These are phyloP conservation scores for Scaptomyza graminum DNA, from an alignment of 1,140 invertebrate genomes.

Conservation along the genomic window DNA sequence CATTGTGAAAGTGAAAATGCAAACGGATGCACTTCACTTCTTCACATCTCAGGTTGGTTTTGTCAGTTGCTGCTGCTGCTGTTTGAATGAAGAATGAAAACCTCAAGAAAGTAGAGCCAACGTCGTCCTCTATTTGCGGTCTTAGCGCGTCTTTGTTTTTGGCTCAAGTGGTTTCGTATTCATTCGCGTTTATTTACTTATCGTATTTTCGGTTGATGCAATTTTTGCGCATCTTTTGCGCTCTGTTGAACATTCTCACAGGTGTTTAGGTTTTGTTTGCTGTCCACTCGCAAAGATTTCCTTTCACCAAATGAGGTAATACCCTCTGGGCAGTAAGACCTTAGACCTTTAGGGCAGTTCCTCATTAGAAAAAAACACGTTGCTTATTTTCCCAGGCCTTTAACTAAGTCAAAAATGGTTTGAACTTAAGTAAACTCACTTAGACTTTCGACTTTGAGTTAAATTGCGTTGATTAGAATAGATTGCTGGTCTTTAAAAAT, in stretches of 20 bases:
- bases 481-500: conserved; percentile 19
- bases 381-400: not conserved
- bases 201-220: conserved; percentile 61
- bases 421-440: too few relatives aligned
- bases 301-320: conserved; percentile 32
- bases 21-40: conserved; percentile 71
- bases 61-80: not conserved
- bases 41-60: conserved; percentile 24
- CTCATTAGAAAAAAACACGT: not conserved
- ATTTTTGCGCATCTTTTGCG: conserved; percentile 71
- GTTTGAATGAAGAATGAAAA: conserved; percentile 29
- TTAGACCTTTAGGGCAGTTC: not conserved
- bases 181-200: conserved; percentile 41
- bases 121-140: conserved; percentile 52
- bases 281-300: conserved; percentile 63
- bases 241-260: conserved; percentile 79
- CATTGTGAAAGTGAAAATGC: conserved; percentile 80
- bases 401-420: not conserved
- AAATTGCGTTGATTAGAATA: conserved; percentile 28
- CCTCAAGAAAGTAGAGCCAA: conserved; percentile 5
- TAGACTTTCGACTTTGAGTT: not conserved
- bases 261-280: conserved; percentile 68
- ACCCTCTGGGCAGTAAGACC: not conserved
- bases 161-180: conserved; percentile 68
- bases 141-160: conserved; percentile 52